These are phyloP conservation scores for Proterorhinus semilunaris DNA, from an alignment of 2,113 vertebrate genomes.

Conservation along the genomic window DNA sequence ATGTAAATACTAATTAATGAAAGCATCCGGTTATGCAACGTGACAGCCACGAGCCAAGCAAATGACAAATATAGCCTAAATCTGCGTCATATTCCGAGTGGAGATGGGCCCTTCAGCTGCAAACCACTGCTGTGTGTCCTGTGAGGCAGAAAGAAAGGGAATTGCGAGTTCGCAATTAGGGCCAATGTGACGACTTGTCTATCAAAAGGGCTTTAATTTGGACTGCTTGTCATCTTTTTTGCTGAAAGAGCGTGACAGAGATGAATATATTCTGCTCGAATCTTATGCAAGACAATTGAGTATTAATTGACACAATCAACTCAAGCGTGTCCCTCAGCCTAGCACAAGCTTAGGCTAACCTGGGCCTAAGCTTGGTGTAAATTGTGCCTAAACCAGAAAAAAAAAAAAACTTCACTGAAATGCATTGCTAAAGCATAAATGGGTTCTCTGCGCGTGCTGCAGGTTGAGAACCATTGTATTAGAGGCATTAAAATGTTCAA, in stretches of 20 bases:
- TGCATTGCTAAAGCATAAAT: no score
- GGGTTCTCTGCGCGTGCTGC: no score
- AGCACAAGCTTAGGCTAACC: no score
- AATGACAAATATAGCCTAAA: slow-evolving; percentile 48
- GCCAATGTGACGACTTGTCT: slow-evolving; percentile 57
- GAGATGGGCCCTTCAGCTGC: slow-evolving; percentile 44
- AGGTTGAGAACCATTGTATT: no score
- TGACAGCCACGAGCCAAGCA: slow-evolving; percentile 33
- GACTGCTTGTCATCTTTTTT: slow-evolving; percentile 44
- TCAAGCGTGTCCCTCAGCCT: background rate
- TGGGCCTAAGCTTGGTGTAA: no score
- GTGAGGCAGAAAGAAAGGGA: slow-evolving; percentile 52
- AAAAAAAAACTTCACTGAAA: no score
- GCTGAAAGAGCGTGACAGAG: slow-evolving; percentile 25
- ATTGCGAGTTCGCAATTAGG: slow-evolving; percentile 64
- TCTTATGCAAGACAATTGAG: slow-evolving; percentile 28
- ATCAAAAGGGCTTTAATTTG: slow-evolving; percentile 42
- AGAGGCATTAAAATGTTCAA: no score
- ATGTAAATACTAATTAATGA: slow-evolving; percentile 72
- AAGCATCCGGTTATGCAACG: slow-evolving; percentile 47
- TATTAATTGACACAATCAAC: slow-evolving; percentile 18
- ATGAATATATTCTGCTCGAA: slow-evolving; percentile 24
- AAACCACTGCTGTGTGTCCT: slow-evolving; percentile 29
- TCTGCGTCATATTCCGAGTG: slow-evolving; percentile 44
- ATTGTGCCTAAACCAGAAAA: no score